These are phyloP conservation scores for Orthosia cruda DNA, from an alignment of 2,888 invertebrate species.

Conservation along the genomic window DNA sequence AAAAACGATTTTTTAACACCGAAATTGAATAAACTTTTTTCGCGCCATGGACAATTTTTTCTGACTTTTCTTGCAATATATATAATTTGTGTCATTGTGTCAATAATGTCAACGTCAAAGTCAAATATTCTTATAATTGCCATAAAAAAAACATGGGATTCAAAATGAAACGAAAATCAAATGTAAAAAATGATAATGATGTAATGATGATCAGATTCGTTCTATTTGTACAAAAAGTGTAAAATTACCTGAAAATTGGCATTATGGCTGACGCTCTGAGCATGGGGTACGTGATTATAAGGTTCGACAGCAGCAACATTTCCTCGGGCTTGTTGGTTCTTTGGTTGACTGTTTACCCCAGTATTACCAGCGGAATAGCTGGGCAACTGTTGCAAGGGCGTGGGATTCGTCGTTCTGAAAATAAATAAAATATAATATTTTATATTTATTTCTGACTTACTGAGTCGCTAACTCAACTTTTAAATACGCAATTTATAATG, in stretches of 20 bases:
- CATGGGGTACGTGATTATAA: constrained; percentile 96
- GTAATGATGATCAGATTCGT: neutral
- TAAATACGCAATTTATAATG: constrained; percentile 3
- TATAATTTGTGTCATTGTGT: accelerated
- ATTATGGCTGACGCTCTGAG: constrained; percentile 89
- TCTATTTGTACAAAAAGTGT: neutral
- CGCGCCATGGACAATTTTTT: constrained; percentile 27
- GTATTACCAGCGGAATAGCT: constrained; percentile 84
- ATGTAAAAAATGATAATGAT: neutral
- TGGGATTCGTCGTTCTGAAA: constrained; percentile 88
- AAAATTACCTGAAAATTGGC: constrained; percentile 86
- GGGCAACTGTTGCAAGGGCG: constrained; percentile 89
- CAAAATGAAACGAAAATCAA: neutral
- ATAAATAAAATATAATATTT: neutral
- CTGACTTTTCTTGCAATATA: neutral
- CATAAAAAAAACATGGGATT: neutral
- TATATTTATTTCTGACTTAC: neutral
- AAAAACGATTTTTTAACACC: neutral
- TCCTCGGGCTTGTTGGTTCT: constrained; percentile 93
- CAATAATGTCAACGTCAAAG: constrained; percentile 2
- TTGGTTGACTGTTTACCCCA: constrained; percentile 86
- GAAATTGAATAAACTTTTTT: constrained; percentile 31
- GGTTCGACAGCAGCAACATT: constrained; percentile 97
- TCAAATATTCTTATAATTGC: neutral
- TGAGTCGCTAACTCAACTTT: neutral